Base-by-base conservation (phyloP, 1,140 invertebrate species). In the Drosophila albomicans region DNA sequence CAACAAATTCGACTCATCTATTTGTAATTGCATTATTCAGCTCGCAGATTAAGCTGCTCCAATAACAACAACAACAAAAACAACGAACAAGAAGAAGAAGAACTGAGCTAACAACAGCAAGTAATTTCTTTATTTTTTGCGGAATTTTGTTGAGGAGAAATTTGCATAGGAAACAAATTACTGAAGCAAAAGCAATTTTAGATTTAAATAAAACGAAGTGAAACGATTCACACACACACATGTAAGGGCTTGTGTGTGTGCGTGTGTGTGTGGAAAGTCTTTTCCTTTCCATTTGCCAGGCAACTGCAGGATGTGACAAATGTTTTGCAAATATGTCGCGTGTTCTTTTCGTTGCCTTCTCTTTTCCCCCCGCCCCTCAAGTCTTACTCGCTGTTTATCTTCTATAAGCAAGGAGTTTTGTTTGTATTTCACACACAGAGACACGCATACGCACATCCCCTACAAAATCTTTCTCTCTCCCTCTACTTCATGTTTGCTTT, bases 121-220 rank as follows among this genome's bases (percentile, higher is more conserved):
- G 16, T n/a, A 59, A 72, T 51, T 65, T 66, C 49, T 35, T 61
- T 30, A 49, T 38, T 56, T 56, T 56, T 48, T 68, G 15, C 32
- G 15, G 15, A 38, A 68, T 41, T 48, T 52, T 38, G 46, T 58
- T 25, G 32, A 20, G 6, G 38, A 46, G 20, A 76, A 75, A 88
- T 87, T 88, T 87, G 64, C 86, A 87, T 87, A 69, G 56, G 58
- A 88, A 82, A 88, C 84, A 87, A 88, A 87, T 87, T 88, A 82
- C 56, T 72, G 70, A 67, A 67, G 77, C 79, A 78, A 88, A 88
- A 86, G 82, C 84, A 87, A 87, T 84, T 82, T 88, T 68, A 32
- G 77, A 77, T 87, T 79, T 79, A 87, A 87, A 77, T 76, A 80
- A 88, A 64, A 82, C 68, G 79, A 64, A 68, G 48, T 41, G 25